A percentile compares a stretch with the other conserved stretches of the same genome.
Evolutionary conservation across 2,888 invertebrate species (phyloP).

Genomic region (Phragmatobia fuliginosa): DNA sequence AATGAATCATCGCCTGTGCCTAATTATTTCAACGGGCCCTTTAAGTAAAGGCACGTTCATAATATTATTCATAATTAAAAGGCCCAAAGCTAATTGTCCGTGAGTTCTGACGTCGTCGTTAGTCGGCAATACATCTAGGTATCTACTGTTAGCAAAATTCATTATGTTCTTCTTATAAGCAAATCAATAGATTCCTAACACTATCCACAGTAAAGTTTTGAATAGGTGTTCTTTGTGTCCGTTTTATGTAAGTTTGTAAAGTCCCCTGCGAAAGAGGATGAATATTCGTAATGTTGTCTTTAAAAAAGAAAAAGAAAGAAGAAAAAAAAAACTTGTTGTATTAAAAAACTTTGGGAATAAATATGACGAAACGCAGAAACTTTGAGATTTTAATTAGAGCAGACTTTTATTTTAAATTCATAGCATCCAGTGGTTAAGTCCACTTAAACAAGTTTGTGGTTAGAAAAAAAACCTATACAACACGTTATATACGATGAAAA

Average conservation of each 20-base stretch:
- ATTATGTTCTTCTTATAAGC: background rate
- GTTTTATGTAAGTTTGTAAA: no score
- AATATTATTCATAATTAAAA: constrained; percentile 81
- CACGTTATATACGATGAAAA: no score
- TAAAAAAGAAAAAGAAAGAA: no score
- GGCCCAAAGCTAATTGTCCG: constrained; percentile 77
- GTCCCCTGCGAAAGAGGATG: no score
- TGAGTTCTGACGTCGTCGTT: constrained; percentile 69
- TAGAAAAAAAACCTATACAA: background rate
- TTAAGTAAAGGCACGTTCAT: constrained; percentile 72
- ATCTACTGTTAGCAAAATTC: constrained; percentile 13
- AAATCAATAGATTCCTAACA: background rate
- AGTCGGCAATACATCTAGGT: constrained; percentile 60
- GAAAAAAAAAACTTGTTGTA: no score
- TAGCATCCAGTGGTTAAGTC: background rate
- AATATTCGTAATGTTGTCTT: no score
- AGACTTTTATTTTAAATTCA: background rate
- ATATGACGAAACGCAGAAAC: background rate
- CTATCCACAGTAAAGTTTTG: no score
- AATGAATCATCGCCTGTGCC: constrained; percentile 74
- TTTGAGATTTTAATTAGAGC: background rate
- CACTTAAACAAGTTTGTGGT: background rate
- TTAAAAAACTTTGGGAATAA: background rate
- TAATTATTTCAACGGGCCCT: constrained; percentile 77
- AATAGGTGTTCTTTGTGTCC: no score